Base-by-base conservation (phyloP, 2,888 invertebrate species). In the Beris chalybata region DNA sequence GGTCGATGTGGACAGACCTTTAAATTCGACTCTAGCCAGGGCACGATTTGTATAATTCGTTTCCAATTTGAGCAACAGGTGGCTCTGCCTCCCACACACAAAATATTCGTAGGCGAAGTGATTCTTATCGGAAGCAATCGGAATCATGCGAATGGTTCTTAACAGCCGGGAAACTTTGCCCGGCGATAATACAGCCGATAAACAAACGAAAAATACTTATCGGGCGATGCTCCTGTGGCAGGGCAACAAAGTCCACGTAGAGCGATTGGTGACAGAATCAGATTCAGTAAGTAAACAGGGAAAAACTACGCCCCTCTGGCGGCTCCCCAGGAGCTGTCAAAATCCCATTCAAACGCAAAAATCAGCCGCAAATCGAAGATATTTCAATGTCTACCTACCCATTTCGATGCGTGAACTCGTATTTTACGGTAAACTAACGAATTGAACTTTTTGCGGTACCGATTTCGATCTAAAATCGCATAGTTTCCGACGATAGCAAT, bases 281-380 rank as follows among this genome's bases (percentile, higher is more conserved):
- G 1, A 38, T 38, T 7, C 2, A 5, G 38, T 38, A 9, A 9
- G 3, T 7, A 61, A 32, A 29, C n/a, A 22, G 13, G 4, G 4
- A 30, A 47, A 58, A 61, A 61, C 61, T 52, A 50, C 61, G 61
- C 61, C 61, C 61, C 50, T 59, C 32, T 48, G 48, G 32, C 48
- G 31, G 15, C 32, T 13, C 13, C 13, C 11, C 4, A 30, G 22
- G 32, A 54, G n/a, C 31, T n/a, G 54, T 32, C 54, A 32, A 1
- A 38, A 12, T 54, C 31, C 32, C 5, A 22, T 22, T 22, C 22
- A 22, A 22, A 22, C 1, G 22, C 15, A 9, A 52, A 52, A 11
- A 50, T 50, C 30, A 48, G 5, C 59, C 45, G 29, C 2, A 45
- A 11, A 7, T 6, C 5, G 50, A 12, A 15, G 12, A 13, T 12